Percentiles rank a stretch among this genome's conserved stretches.
Evolutionary conservation across 2,888 invertebrate species (phyloP).

Genomic region (Cryptocheilus praepositus): DNA sequence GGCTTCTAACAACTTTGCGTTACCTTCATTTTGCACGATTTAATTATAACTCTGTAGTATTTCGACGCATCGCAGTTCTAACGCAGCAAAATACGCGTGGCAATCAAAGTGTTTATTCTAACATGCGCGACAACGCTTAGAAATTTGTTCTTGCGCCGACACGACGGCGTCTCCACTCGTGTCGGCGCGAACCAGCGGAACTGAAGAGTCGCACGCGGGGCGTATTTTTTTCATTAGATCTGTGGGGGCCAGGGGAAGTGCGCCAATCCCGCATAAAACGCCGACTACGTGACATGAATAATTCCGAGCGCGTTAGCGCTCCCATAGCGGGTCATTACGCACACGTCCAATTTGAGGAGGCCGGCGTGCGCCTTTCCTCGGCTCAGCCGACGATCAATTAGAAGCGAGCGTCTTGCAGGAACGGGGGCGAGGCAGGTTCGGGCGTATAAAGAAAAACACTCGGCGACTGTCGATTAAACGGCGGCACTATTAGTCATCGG

Average conservation of each 20-base stretch:
- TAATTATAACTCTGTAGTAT: too few species aligned
- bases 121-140: too few species aligned
- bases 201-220: too few species aligned
- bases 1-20: too few species aligned
- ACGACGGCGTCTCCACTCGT: too few species aligned
- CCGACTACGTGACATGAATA: conserved; percentile 71
- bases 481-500: conserved; percentile 47
- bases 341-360: conserved; percentile 28
- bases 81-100: too few species aligned
- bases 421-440: too few species aligned
- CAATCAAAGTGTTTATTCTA: too few species aligned
- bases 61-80: too few species aligned
- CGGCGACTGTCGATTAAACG: conserved; percentile 42
- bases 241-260: conserved; percentile 17
- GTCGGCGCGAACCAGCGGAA: background rate
- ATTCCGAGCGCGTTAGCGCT: conserved; percentile 60
- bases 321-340: conserved; percentile 25
- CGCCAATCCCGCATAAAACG: conserved; percentile 66
- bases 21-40: too few species aligned
- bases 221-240: conserved; percentile 16
- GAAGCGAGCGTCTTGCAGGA: background rate
- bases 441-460: conserved; percentile 48
- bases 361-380: background rate
- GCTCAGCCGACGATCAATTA: background rate
- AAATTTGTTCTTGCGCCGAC: too few species aligned